These are phyloP conservation scores for Colostygia pectinataria DNA, from an alignment of 2,888 invertebrate genomes.

Conservation along the genomic window DNA sequence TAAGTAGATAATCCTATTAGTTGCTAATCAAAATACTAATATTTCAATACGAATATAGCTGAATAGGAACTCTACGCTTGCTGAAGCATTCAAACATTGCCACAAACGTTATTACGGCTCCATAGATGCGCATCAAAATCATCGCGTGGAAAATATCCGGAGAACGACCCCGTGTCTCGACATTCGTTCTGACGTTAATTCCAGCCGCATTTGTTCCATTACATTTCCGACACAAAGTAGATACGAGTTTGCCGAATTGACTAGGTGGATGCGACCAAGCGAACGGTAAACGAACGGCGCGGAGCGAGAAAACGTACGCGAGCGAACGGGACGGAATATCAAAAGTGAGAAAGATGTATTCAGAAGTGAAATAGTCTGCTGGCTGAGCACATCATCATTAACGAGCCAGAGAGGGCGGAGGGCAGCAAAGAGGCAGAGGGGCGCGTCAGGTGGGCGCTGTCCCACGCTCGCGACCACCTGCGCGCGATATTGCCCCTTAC, in stretches of 20 bases:
- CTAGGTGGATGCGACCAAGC: conserved; percentile 81
- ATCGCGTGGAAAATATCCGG: conserved; percentile 80
- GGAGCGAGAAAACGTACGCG: conserved; percentile 49
- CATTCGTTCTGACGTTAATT: conserved; percentile 82
- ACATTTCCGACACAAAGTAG: conserved; percentile 83
- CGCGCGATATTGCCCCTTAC: conserved; percentile 74
- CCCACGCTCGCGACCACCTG: conserved; percentile 79
- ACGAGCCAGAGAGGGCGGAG: conserved; percentile 86
- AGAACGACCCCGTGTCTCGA: conserved; percentile 78
- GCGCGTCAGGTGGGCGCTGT: conserved; percentile 82
- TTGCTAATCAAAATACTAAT: conserved; percentile 17
- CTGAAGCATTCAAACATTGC: conserved; percentile 34
- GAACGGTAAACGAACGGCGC: conserved; percentile 65
- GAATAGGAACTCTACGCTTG: conserved; percentile 28
- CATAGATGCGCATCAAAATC: conserved; percentile 76
- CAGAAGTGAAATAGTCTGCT: conserved; percentile 89
- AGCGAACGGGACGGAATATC: conserved; percentile 66
- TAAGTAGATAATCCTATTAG: background rate
- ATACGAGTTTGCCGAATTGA: conserved; percentile 82
- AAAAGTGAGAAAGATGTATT: conserved; percentile 85
- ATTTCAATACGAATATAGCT: conserved; percentile 31
- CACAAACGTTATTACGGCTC: conserved; percentile 65
- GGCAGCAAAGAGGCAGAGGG: conserved; percentile 84
- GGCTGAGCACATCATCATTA: conserved; percentile 91
- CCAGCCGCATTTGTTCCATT: conserved; percentile 83